A percentile compares a stretch with the other conserved stretches of the same genome.
These are phyloP conservation scores for Phoenicopterus ruber DNA, from an alignment of 2,113 vertebrate species.

Conservation along the genomic window DNA sequence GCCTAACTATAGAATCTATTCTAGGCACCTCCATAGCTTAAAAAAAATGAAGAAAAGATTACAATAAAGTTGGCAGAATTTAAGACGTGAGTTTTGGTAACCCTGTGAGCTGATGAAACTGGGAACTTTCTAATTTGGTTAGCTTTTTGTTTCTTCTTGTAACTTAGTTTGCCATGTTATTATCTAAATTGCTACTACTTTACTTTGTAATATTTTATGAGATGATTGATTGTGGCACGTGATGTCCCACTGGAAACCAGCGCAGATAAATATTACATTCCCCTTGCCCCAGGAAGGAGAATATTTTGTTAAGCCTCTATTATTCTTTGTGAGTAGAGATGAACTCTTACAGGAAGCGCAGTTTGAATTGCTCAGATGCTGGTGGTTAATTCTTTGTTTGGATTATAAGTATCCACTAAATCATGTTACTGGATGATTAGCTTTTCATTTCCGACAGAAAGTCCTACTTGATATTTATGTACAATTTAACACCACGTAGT, in stretches of 20 bases:
- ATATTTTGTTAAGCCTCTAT: constrained; percentile 24
- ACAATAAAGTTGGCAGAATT: not conserved
- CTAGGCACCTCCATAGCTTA: not conserved
- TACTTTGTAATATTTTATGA: constrained; percentile 8
- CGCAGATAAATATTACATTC: constrained; percentile 10
- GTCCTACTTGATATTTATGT: not conserved
- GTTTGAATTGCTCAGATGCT: not conserved
- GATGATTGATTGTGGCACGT: not conserved
- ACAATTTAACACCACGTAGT: not conserved
- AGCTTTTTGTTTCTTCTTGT: not conserved
- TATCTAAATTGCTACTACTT: constrained; percentile 1
- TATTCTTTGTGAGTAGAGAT: not conserved
- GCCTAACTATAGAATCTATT: not conserved
- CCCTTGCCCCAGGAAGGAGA: constrained; percentile 5
- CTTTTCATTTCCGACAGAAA: not conserved
- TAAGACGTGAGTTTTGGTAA: not conserved
- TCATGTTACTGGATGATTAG: not conserved
- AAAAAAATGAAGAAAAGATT: not conserved
- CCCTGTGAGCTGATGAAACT: not conserved
- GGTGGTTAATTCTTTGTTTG: constrained; percentile 20
- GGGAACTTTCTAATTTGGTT: not conserved
- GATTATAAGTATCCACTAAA: constrained; percentile 2
- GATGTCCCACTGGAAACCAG: not conserved
- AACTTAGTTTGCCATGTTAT: not conserved
- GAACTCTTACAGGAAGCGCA: constrained; percentile 2